phyloP scores from a whole-genome alignment of 2,888 invertebrate species.

The Bugulina stolonifera region DNA sequence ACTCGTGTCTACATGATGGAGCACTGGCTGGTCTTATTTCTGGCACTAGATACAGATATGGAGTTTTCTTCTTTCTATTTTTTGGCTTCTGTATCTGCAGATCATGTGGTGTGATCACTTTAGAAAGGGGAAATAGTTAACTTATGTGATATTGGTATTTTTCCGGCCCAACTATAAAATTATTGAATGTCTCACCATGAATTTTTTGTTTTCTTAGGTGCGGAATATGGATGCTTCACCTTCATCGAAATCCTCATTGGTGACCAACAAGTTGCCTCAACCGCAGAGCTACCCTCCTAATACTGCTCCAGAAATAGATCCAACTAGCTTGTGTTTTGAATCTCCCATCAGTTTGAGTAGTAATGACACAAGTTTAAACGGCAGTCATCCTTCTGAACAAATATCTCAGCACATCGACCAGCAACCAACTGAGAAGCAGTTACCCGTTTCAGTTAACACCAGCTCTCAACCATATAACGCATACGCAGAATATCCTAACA shows the following conservation, averaged over 20 bases:
- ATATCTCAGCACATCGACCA: neutral
- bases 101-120: too few relatives aligned
- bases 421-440: neutral
- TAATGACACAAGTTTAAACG: conserved; percentile 21
- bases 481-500: conserved; percentile 1
- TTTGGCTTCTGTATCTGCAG: too few relatives aligned
- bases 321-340: conserved; percentile 10
- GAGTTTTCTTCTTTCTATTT: too few relatives aligned
- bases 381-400: neutral
- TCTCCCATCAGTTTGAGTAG: conserved; percentile 13
- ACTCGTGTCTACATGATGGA: too few relatives aligned
- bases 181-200: too few relatives aligned
- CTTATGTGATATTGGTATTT: too few relatives aligned
- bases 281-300: conserved; percentile 24
- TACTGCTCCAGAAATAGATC: conserved; percentile 16
- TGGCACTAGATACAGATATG: too few relatives aligned
- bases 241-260: neutral
- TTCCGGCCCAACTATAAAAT: too few relatives aligned
- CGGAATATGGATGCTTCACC: neutral
- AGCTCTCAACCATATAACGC: neutral
- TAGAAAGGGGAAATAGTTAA: too few relatives aligned
- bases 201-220: neutral
- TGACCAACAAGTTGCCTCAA: neutral
- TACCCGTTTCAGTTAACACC: neutral
- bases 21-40: too few relatives aligned